phyloP scores from a whole-genome alignment of 2,797 vertebrate genomes.

The Apodemus agrarius region DNA sequence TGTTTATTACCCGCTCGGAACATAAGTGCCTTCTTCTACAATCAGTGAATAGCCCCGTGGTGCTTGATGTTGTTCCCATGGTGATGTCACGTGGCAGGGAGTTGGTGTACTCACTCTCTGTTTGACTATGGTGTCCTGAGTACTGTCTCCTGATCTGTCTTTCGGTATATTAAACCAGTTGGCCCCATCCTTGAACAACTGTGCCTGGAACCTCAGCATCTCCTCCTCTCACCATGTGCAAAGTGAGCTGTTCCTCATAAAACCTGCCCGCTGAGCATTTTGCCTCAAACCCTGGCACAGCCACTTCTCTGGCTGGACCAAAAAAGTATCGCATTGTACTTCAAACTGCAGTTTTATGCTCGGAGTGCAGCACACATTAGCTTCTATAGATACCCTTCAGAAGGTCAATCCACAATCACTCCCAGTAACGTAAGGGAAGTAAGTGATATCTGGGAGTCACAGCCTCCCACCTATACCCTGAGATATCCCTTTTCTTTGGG shows the following conservation, averaged over 20 bases:
- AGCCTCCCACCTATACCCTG: neutral
- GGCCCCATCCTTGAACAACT: neutral
- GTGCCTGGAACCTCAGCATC: neutral
- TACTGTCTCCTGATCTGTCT: neutral
- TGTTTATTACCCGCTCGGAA: slow-evolving; percentile 21
- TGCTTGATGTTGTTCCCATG: neutral
- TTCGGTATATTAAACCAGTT: neutral
- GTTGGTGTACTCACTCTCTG: neutral
- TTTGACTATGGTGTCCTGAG: slow-evolving; percentile 26
- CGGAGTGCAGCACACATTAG: neutral
- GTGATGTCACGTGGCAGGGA: neutral
- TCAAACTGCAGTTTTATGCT: neutral
- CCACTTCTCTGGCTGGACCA: neutral
- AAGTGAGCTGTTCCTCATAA: neutral
- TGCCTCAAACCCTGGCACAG: neutral
- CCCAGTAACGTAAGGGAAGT: neutral
- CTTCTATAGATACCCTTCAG: neutral
- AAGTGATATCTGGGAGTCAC: neutral
- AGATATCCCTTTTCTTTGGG: neutral
- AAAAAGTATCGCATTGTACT: neutral
- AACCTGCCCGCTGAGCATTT: neutral
- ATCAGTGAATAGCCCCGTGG: neutral
- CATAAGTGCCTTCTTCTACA: slow-evolving; percentile 26
- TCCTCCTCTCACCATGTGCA: neutral
- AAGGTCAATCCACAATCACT: neutral